Evolutionary conservation across 2,888 invertebrate species (phyloP), one percentile per base, ranked within the genome.

Genomic region (Teleiodes luculella): DNA sequence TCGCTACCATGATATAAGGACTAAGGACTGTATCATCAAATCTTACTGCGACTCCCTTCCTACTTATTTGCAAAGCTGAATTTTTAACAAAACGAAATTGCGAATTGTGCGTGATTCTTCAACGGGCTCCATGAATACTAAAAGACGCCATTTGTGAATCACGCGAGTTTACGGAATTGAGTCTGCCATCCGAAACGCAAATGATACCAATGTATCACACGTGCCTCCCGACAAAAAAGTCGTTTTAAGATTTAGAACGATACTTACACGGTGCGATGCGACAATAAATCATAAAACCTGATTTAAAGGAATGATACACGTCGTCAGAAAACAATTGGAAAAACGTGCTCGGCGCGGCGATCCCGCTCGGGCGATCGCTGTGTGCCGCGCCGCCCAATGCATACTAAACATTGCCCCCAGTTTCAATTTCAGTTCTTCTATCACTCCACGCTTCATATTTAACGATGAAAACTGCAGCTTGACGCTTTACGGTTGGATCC

Each of bases 261-360:
- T 67, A 65, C 65, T 43, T 52, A 45, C 52, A 37, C 45, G 57
- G 63, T 70, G 68, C 70, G 72, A 74, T 65, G 69, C 66, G 64
- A 62, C 70, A 67, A 81, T 81, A 83, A 86, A 85, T 84, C 83
- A 78, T 79, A 72, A 72, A 79, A 80, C 80, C 79, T 78, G 83
- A 83, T 85, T 85, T 82, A 83, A 84, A 86, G 81, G 83, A 86
- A 86, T 86, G 86, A 87, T 86, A 83, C 86, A 80, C 78, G 86
- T 86, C 87, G 83, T 88, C 87, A 86, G 86, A 86, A 88, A 88
- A 87, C 88, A 88, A 88, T 88, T 86, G 86, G 83, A 74, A 73
- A 76, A 76, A 87, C 88, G 88, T 88, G 88, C 78, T 72, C 70
- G 76, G 77, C 75, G 64, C 69, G 39, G 18, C 72, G 83, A 78